Percentiles rank a stretch among this genome's conserved stretches.
Conservation (phyloP, 1,140 invertebrate genomes). For the Lycorma delicatula region DNA sequence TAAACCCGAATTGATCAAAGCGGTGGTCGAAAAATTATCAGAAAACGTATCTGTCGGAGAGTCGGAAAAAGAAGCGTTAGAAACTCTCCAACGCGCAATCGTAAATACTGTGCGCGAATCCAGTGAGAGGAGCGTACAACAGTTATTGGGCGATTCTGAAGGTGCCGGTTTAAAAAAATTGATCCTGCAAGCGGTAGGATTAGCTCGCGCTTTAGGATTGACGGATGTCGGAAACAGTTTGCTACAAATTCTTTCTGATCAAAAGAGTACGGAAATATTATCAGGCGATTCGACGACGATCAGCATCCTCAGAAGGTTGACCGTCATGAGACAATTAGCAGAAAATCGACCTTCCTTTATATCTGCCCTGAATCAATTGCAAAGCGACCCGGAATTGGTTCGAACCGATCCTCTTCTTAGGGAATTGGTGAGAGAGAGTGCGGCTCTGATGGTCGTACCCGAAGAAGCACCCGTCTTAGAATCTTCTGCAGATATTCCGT, state of each 20-base stretch:
- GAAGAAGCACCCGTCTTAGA: conserved; percentile 43
- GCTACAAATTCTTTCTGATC: conserved; percentile 48
- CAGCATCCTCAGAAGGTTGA: conserved; percentile 59
- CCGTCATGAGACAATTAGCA: conserved; percentile 61
- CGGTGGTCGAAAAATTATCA: conserved; percentile 46
- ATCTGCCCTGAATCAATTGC: conserved; percentile 49
- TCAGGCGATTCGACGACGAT: conserved; percentile 50
- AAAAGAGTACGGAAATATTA: conserved; percentile 46
- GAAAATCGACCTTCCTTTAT: conserved; percentile 52
- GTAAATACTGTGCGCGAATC: conserved; percentile 49
- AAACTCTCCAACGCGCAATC: conserved; percentile 52
- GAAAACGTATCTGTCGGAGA: conserved; percentile 45
- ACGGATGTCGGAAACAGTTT: conserved; percentile 49
- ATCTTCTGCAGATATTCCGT: conserved; percentile 56
- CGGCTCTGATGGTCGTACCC: conserved; percentile 54
- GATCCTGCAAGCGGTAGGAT: conserved; percentile 55
- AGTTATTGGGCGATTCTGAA: conserved; percentile 44
- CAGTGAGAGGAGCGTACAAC: conserved; percentile 45
- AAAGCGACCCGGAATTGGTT: conserved; percentile 53
- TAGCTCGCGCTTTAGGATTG: conserved; percentile 60
- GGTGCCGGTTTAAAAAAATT: conserved; percentile 43
- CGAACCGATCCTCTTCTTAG: conserved; percentile 55
- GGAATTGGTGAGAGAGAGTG: conserved; percentile 60
- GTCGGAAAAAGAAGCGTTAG: conserved; percentile 50
- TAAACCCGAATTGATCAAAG: conserved; percentile 44